Base-by-base conservation (phyloP, 2,888 invertebrate species). In the Scotopteryx bipunctaria region DNA sequence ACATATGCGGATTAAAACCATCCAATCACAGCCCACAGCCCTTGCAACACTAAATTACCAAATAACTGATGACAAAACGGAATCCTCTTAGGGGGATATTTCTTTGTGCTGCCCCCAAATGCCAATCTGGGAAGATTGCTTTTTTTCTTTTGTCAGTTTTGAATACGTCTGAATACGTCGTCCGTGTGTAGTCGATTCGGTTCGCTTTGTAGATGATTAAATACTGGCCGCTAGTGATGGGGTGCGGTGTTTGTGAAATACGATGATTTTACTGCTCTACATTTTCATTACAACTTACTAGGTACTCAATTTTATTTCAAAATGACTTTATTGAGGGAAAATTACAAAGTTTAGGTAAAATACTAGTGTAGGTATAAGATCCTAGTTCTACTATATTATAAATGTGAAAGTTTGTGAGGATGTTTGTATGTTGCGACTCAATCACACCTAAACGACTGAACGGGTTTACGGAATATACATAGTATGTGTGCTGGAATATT, bases 81-180 rank as follows among this genome's bases (percentile, higher is more conserved):
- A 48, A 54, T 48, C 48, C 54, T 54, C 54, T 54, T 54, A 37
- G 44, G 48, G 74, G 71, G 72, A 63, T 66, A 76, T 4, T 73
- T 78, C 79, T 82, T 83, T 79, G 77, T 79, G 73, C 63, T 61
- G 65, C 81, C 84, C 85, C 84, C 86, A 86, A 88, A 86, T 87
- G 89, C 89, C 89, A 89, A 89, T 89, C 88, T 86, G 81, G 63
- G 72, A 78, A 86, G 89, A 89, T 90, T 89, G 89, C 89, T 90
- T 90, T 90, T 65, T 87, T 89, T 87, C 89, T 83, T 88, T 90
- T 90, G 89, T 90, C 79, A 84, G 86, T 87, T 83, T 87, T 75
- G 86, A 89, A 89, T 89, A 85, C 83, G 76, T 69, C 69, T 86
- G 86, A 83, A 78, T 75, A 74, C 78, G 47, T 51, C 38, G 44